These are phyloP conservation scores for Micromys minutus DNA, from an alignment of 2,113 vertebrate genomes.

Conservation along the genomic window DNA sequence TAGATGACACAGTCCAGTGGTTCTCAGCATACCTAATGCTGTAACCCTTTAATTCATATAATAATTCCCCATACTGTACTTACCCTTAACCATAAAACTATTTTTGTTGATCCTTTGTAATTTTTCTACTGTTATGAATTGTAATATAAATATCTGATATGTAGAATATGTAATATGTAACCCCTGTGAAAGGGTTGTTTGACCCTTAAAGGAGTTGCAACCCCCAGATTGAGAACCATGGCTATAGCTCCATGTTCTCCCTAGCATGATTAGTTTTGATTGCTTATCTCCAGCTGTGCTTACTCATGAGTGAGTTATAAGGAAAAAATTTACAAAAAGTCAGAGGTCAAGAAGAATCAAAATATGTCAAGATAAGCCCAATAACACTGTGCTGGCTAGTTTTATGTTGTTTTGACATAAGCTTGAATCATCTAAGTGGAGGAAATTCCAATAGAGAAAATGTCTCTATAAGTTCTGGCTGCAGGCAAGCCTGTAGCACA, in stretches of 20 bases:
- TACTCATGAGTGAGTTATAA: not conserved
- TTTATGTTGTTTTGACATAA: not conserved
- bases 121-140: not conserved
- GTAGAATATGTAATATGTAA: not conserved
- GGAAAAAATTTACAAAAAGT: not conserved
- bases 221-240: not conserved
- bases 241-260: not conserved
- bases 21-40: not conserved
- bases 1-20: not conserved
- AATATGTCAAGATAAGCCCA: constrained; percentile 14
- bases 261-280: not conserved
- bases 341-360: constrained; percentile 17
- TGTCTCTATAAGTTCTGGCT: not conserved
- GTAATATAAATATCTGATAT: not conserved
- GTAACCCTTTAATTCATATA: not conserved
- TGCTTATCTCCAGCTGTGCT: not conserved
- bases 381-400: not conserved
- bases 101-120: not conserved
- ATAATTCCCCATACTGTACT: not conserved
- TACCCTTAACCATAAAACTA: not conserved
- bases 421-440: not conserved
- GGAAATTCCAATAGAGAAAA: not conserved
- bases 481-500: not conserved
- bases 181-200: not conserved
- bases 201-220: not conserved